These are phyloP conservation scores for Pipistrellus nathusii DNA, from an alignment of 2,797 vertebrate genomes.

Conservation along the genomic window DNA sequence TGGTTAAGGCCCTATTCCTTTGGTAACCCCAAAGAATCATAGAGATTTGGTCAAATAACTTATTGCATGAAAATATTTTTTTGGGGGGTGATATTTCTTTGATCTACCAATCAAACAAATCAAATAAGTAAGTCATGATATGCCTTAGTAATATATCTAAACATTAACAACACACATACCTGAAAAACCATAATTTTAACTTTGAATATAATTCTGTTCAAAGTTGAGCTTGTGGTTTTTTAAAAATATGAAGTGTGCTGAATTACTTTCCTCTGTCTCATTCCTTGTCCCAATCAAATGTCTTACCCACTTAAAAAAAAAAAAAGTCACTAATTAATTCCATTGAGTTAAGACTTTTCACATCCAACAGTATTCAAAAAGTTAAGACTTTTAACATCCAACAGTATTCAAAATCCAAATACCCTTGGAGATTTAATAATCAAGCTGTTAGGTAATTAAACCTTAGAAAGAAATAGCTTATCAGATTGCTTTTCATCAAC, in stretches of 20 bases:
- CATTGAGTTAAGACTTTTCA: conserved; percentile 72
- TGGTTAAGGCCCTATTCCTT: not conserved
- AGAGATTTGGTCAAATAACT: not conserved
- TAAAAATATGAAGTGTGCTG: not conserved
- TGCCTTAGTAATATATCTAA: not conserved
- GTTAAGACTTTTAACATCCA: conserved; percentile 73
- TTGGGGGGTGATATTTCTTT: not conserved
- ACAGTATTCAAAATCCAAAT: conserved; percentile 80
- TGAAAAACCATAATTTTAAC: not conserved
- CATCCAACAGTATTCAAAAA: conserved; percentile 69
- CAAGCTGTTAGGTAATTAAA: conserved; percentile 82
- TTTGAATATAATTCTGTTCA: not conserved
- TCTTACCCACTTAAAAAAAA: not conserved
- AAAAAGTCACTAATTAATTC: conserved; percentile 66
- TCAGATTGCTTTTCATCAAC: conserved; percentile 79
- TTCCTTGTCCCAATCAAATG: conserved; percentile 44
- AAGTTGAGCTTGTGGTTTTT: not conserved
- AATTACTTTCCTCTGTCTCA: not conserved
- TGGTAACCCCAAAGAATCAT: not conserved
- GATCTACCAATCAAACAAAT: not conserved
- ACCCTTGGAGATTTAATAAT: conserved; percentile 82
- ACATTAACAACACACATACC: not conserved
- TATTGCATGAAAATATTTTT: not conserved
- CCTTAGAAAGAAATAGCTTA: conserved; percentile 78
- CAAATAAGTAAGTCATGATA: not conserved